These are phyloP conservation scores for Mimas tiliae DNA, from an alignment of 2,888 invertebrate genomes.

Conservation along the genomic window DNA sequence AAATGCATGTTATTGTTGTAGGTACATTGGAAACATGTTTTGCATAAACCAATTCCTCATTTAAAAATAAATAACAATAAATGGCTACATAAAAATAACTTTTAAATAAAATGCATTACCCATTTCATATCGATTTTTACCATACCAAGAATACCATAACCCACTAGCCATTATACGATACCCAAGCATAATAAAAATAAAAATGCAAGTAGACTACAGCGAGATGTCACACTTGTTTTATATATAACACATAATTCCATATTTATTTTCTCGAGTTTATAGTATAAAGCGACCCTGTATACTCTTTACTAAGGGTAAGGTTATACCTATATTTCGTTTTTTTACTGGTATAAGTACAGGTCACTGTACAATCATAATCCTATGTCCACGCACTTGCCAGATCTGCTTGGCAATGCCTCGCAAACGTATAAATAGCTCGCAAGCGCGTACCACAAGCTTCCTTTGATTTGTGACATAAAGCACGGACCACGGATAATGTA, in stretches of 20 bases:
- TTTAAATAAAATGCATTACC: slow-evolving; percentile 3
- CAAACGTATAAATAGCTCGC: no score
- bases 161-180: neutral
- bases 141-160: slow-evolving; percentile 3
- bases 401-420: no score
- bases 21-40: slow-evolving; percentile 31
- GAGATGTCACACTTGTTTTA: neutral
- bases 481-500: no score
- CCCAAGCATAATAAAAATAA: slow-evolving; percentile 12
- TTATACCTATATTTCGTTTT: no score
- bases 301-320: no score
- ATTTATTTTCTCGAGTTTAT: neutral
- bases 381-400: no score
- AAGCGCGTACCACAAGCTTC: no score
- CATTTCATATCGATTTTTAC: slow-evolving; percentile 4
- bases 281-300: no score
- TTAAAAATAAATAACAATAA: slow-evolving; percentile 2
- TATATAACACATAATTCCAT: neutral
- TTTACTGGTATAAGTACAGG: no score
- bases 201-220: neutral
- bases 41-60: neutral
- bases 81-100: slow-evolving; percentile 3
- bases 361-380: no score
- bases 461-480: no score
- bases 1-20: slow-evolving; percentile 38